phyloP scores from a whole-genome alignment of 2,888 invertebrate species.

The Tetragonisca angustula region DNA sequence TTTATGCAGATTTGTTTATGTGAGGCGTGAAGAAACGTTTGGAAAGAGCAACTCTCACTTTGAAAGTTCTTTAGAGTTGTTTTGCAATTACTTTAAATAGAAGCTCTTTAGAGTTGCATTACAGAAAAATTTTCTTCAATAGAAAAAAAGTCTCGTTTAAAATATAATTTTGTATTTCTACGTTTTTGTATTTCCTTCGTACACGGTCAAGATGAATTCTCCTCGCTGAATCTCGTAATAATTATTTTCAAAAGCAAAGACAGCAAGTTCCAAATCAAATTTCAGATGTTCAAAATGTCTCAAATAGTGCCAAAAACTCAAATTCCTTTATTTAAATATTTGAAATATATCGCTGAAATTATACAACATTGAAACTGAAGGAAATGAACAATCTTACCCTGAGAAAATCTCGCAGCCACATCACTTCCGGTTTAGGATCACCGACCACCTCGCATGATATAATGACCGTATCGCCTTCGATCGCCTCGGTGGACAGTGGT shows the following conservation, averaged over 20 bases:
- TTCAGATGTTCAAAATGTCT: too few species aligned
- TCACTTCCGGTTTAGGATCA: constrained; percentile 94
- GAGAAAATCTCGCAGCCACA: constrained; percentile 94
- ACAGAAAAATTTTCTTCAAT: neutral
- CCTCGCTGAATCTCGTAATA: neutral
- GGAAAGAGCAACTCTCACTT: too few species aligned
- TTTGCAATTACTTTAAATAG: too few species aligned
- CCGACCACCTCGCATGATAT: constrained; percentile 95
- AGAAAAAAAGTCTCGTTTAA: neutral
- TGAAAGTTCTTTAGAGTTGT: too few species aligned
- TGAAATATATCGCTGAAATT: neutral
- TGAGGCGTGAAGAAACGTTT: too few species aligned
- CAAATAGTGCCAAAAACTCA: too few species aligned
- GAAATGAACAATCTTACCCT: constrained; percentile 86
- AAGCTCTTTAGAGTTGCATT: too few species aligned
- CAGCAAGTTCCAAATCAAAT: neutral
- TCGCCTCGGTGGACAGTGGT: constrained; percentile 92
- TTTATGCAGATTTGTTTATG: too few species aligned
- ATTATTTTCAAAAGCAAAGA: neutral
- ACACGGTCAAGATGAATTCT: neutral
- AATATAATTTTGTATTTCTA: neutral
- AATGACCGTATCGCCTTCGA: constrained; percentile 94
- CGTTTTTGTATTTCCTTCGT: neutral
- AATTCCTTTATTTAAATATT: too few species aligned
- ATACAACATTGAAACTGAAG: neutral